Base-by-base conservation (phyloP, 2,797 vertebrate genomes). In the Gallinago solitaria region DNA sequence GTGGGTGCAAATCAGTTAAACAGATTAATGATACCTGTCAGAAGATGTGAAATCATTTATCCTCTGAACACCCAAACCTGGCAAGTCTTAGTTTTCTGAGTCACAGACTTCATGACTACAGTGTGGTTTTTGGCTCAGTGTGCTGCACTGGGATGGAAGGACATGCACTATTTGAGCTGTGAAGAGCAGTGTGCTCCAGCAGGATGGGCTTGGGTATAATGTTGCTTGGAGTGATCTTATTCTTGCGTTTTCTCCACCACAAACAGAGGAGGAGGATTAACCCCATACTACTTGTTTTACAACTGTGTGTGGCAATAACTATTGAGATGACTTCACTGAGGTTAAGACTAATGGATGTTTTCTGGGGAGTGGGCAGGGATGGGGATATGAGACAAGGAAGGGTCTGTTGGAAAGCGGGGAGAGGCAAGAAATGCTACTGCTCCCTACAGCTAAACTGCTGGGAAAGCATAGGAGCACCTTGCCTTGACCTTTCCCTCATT, bases 11-110 rank as follows among this genome's bases (percentile, higher is more conserved):
- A 78, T 85, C 81, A 79, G 14, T 92, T 91, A 85, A 92, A 75
- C 37, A 75, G 82, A 95, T 96, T 95, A 92, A 96, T 92, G 83
- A 76, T 93, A 88, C 84, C 79, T 95, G 89, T 92, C 95, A 94
- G 54, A 93, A 78, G 75, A 89, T 71, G 41, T 89, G 90, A 76
- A 77, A 79, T 95, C 92, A 87, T 90, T 95, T 95, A 89, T 88
- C 35, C 13, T n/a, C 45, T 87, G 51, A 95, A 92, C 77, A 88
- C 57, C 53, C 21, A 81, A 94, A 47, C 67, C 64, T 95, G 83
- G 51, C 83, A 94, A 87, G 47, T 82, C 60, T 95, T 50, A 63
- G 12, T 92, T 86, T 93, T 92, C 70, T 96, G 94, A 94, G 68
- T 95, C 89, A 91, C 48, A 85, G 43, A 14, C 6, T 89, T 73